These are phyloP conservation scores for Micromys minutus DNA, from an alignment of 2,113 vertebrate species.

Conservation along the genomic window DNA sequence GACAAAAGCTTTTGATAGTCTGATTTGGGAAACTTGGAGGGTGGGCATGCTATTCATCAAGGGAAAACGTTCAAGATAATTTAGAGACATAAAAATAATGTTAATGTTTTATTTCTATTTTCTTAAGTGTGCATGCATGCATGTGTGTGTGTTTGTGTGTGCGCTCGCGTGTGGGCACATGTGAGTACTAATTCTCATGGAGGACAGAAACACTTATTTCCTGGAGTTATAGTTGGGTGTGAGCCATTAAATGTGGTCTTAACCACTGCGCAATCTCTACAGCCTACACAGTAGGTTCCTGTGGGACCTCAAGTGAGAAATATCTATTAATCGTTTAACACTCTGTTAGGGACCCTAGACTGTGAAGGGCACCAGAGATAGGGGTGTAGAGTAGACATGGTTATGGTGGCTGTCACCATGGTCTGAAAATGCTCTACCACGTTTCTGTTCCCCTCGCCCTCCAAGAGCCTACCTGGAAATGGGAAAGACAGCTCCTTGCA, in stretches of 20 bases:
- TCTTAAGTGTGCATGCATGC: neutral
- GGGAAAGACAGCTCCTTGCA: neutral
- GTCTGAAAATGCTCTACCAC: neutral
- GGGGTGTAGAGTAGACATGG: neutral
- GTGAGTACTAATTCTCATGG: neutral
- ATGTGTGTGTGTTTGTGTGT: neutral
- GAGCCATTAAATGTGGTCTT: neutral
- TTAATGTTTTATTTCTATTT: neutral
- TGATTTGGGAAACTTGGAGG: neutral
- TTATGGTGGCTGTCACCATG: fast-evolving
- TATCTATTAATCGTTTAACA: neutral
- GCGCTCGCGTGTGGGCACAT: fast-evolving
- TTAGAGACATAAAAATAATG: neutral
- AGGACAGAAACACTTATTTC: neutral
- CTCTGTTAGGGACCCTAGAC: neutral
- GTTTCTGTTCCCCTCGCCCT: fast-evolving
- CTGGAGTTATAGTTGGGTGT: neutral
- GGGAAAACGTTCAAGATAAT: neutral
- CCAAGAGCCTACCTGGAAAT: neutral
- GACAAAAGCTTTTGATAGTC: neutral
- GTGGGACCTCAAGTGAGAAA: neutral
- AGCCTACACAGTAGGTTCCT: neutral
- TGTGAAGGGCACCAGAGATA: neutral
- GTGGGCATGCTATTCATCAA: neutral
- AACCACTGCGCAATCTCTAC: neutral